Percentiles rank a stretch among this genome's conserved stretches.
Conservation (phyloP, 2,888 invertebrate genomes). For the Protonemura montana region DNA sequence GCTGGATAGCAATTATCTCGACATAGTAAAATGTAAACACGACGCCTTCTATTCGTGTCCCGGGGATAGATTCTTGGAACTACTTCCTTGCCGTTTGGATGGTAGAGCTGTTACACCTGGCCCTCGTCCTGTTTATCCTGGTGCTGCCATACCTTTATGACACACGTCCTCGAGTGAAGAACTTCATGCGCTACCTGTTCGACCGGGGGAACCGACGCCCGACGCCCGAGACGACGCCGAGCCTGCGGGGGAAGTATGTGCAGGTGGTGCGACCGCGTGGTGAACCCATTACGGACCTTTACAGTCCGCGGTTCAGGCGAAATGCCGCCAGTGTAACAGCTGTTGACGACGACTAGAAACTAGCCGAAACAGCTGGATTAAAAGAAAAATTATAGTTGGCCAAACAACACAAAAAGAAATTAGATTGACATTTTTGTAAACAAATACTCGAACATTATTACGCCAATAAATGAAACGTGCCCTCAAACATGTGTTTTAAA, state of each 20-base stretch:
- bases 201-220: background rate
- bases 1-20: background rate
- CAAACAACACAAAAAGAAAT: background rate
- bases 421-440: too few relatives aligned
- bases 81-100: background rate
- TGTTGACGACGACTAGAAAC: background rate
- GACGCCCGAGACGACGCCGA: background rate
- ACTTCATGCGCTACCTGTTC: conserved; percentile 19
- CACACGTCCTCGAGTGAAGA: background rate
- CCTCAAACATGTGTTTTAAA: too few relatives aligned
- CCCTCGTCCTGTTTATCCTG: conserved; percentile 13
- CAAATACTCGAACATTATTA: too few relatives aligned
- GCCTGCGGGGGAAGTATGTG: background rate
- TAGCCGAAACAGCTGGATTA: background rate
- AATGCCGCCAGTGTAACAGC: background rate
- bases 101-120: background rate
- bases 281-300: background rate
- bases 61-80: background rate
- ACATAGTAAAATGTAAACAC: background rate
- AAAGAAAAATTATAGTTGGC: background rate
- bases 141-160: conserved; percentile 33
- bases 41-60: too few relatives aligned
- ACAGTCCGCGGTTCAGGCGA: background rate
- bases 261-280: background rate
- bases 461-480: too few relatives aligned